These are phyloP conservation scores for Pimpla rufipes DNA, from an alignment of 2,888 invertebrate genomes.

Conservation along the genomic window DNA sequence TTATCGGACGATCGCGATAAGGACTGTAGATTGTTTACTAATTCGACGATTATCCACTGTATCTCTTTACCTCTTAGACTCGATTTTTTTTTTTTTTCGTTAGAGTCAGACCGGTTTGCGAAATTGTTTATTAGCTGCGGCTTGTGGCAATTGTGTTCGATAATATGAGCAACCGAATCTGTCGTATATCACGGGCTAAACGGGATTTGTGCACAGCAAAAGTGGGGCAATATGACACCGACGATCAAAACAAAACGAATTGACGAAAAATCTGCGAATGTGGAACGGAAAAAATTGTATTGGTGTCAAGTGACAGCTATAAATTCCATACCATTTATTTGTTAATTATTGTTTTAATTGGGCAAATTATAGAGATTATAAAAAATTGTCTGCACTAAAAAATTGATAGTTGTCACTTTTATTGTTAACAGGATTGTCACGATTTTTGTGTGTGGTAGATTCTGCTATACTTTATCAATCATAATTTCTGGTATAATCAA, in stretches of 20 bases:
- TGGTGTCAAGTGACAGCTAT: too few relatives aligned
- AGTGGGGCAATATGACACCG: background rate
- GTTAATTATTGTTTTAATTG: too few relatives aligned
- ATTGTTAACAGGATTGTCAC: too few relatives aligned
- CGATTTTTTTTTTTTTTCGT: background rate
- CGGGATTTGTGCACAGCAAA: background rate
- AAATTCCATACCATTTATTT: too few relatives aligned
- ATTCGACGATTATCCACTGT: slow-evolving; percentile 52
- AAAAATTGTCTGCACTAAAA: too few relatives aligned
- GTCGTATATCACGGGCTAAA: slow-evolving; percentile 12
- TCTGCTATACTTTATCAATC: too few relatives aligned
- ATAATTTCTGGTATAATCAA: too few relatives aligned
- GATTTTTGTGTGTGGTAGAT: too few relatives aligned
- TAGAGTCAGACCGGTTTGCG: slow-evolving; percentile 7
- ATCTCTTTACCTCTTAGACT: background rate
- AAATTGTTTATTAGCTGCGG: slow-evolving; percentile 1
- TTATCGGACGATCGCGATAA: slow-evolving; percentile 65
- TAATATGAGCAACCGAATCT: background rate
- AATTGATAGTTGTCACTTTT: too few relatives aligned
- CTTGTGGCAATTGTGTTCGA: slow-evolving; percentile 1
- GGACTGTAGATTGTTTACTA: slow-evolving; percentile 56
- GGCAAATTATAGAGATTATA: too few relatives aligned
- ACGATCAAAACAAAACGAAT: background rate
- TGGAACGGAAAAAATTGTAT: too few relatives aligned
- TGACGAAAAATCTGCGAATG: too few relatives aligned